A percentile compares a stretch with the other conserved stretches of the same genome.
Conservation (phyloP, 2,888 invertebrate genomes). For the Zeuzera pyrina region DNA sequence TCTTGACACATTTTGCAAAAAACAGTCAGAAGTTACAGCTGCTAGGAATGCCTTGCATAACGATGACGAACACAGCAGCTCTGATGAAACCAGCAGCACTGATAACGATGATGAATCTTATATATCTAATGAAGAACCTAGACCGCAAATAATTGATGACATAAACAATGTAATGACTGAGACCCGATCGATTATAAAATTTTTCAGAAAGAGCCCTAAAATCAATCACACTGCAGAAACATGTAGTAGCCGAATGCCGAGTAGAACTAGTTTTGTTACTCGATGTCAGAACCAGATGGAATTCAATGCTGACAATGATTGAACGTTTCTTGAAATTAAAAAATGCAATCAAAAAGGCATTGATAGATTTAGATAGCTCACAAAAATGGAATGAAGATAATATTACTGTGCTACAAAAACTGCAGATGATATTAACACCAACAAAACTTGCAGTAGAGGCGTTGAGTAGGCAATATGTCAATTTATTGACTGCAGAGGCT, state of each 20-base stretch:
- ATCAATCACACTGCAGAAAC: conserved; percentile 12
- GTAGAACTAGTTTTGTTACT: conserved; percentile 11
- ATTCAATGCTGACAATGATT: conserved; percentile 11
- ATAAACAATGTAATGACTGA: conserved; percentile 10
- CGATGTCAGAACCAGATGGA: conserved; percentile 11
- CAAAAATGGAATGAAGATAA: conserved; percentile 11
- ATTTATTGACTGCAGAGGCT: conserved; percentile 11
- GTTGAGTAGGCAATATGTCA: conserved; percentile 12
- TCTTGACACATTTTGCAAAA: conserved; percentile 10
- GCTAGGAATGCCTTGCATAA: conserved; percentile 4
- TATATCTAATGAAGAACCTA: conserved; percentile 6
- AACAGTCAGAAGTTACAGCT: conserved; percentile 6
- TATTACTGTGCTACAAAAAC: conserved; percentile 9
- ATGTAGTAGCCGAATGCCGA: conserved; percentile 9
- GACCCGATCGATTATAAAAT: conserved; percentile 11
- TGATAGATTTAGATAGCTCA: conserved; percentile 8
- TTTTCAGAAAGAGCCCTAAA: conserved; percentile 13
- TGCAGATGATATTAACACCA: conserved; percentile 10
- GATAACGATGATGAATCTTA: conserved; percentile 7
- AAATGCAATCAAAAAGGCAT: conserved; percentile 8
- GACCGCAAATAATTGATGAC: conserved; percentile 6
- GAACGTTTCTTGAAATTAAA: conserved; percentile 12
- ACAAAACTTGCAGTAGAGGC: conserved; percentile 13
- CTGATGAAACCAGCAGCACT: conserved; percentile 3
- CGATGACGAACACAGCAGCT: conserved; percentile 6